Base-by-base conservation (phyloP, 2,113 vertebrate genomes). In the Astatoreochromis straeleni region DNA sequence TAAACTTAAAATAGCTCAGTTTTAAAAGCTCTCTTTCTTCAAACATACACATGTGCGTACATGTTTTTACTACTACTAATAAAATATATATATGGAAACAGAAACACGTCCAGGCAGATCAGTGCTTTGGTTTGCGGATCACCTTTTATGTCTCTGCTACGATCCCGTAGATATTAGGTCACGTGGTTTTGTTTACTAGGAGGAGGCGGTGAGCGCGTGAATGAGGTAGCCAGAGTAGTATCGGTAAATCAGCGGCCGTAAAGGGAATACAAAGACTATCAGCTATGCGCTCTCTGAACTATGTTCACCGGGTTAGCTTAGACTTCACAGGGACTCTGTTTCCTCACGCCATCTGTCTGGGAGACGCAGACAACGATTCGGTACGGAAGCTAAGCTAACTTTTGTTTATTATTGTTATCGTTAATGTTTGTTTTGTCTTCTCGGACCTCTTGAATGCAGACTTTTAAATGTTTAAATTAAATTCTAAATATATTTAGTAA, bases 241-340 rank as follows among this genome's bases (percentile, higher is more conserved):
- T 4, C 9, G 6, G 12, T 7, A n/a, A 65, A 65, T 16, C 45
- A 49, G 16, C 24, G 42, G 6, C 4, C 42, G 1, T 10, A 7
- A 33, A 10, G n/a, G 14, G 9, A 73, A 29, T 26, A 73, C 14
- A 47, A 26, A 73, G 19, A 2, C 14, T 10, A 8, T 35, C 1
- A 47, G 47, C 3, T 5, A 99, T 98, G 98, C 93, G 98, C 2
- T 98, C 98, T 0, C 93, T 99, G 8, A 99, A 97, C 88, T 99
- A 97, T 10, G 98, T 99, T 17, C 97, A 98, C 87, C 95, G 98
- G 1, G 97, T 98, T 21, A 97, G 97, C 17, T 94, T 99, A 89
- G 98, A 99, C 19, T 99, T 99, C 75, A 94, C 97, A 4, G 98
- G 98, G 16, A 98, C 97, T 35, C 96, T 99, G 57, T 99, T 99